Percentiles rank a stretch among this genome's conserved stretches.
These are phyloP conservation scores for Paragorgia papillata DNA, from an alignment of 92 coral and sea anemone genomes.

Conservation along the genomic window DNA sequence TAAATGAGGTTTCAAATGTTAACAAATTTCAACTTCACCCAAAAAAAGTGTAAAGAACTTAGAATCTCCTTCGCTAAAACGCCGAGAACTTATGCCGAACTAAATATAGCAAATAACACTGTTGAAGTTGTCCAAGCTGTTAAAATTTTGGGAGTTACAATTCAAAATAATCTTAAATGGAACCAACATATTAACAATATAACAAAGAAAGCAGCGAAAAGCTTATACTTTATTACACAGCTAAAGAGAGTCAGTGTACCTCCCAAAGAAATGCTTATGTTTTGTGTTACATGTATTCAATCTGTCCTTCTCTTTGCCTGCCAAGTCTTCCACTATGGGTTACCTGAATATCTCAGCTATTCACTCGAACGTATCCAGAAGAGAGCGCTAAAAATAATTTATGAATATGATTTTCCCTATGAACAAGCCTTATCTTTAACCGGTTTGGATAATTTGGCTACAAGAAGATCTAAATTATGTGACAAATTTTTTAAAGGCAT, in stretches of 20 bases:
- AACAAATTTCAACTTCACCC: conserved; percentile 6
- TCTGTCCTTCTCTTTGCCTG: not conserved
- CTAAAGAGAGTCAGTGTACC: not conserved
- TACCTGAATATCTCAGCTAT: conserved; percentile 21
- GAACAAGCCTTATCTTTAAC: too few species aligned
- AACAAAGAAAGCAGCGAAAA: conserved; percentile 10
- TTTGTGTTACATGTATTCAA: conserved; percentile 7
- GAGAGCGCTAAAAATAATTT: too few species aligned
- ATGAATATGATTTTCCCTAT: too few species aligned
- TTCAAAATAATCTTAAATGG: conserved; percentile 16
- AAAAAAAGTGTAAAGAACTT: conserved; percentile 17
- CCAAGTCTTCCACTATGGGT: conserved; percentile 11
- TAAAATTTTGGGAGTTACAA: conserved; percentile 6
- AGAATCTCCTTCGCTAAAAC: not conserved
- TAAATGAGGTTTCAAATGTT: not conserved
- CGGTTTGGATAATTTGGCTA: too few species aligned
- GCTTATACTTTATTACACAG: conserved; percentile 7
- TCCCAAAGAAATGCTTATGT: not conserved
- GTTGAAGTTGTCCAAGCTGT: not conserved
- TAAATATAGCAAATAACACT: not conserved
- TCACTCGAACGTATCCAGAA: too few species aligned
- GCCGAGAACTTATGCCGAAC: not conserved
- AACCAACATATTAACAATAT: conserved; percentile 3
- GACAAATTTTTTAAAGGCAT: too few species aligned
- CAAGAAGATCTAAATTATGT: too few species aligned